These are phyloP conservation scores for Hydrocynus forskahlii DNA, from an alignment of 2,797 vertebrate genomes.

Conservation along the genomic window DNA sequence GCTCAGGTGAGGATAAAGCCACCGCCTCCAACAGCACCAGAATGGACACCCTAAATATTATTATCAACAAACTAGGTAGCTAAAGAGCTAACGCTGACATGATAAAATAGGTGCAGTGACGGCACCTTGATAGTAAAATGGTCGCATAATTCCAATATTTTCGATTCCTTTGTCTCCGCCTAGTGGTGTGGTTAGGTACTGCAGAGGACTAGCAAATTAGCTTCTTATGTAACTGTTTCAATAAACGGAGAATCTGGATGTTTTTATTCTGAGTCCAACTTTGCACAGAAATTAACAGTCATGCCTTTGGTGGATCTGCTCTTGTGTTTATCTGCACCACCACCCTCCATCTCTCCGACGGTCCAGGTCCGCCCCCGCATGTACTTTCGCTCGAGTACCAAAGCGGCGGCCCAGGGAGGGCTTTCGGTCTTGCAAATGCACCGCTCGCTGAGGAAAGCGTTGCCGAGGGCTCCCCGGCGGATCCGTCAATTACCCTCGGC, in stretches of 20 bases:
- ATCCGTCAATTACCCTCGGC: conserved; percentile 74
- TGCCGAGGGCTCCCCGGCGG: conserved; percentile 60
- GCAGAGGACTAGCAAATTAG: background rate
- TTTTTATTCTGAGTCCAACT: background rate
- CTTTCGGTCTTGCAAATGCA: conserved; percentile 62
- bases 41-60: too few relatives aligned
- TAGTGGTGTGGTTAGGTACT: too few relatives aligned
- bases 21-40: too few relatives aligned
- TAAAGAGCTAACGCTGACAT: too few relatives aligned
- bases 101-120: too few relatives aligned
- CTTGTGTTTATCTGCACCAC: background rate
- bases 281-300: background rate
- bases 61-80: too few relatives aligned
- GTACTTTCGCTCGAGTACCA: background rate
- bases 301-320: background rate
- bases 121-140: too few relatives aligned
- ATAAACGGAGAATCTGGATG: too few relatives aligned
- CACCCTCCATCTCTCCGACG: conserved; percentile 2
- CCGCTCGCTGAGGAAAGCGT: conserved; percentile 49
- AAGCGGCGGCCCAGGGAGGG: background rate
- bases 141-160: too few relatives aligned
- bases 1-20: too few relatives aligned
- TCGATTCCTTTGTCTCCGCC: too few relatives aligned
- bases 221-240: background rate
- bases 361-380: background rate